Conservation (phyloP, 1,140 invertebrate genomes). For the Streblospio benedicti region DNA sequence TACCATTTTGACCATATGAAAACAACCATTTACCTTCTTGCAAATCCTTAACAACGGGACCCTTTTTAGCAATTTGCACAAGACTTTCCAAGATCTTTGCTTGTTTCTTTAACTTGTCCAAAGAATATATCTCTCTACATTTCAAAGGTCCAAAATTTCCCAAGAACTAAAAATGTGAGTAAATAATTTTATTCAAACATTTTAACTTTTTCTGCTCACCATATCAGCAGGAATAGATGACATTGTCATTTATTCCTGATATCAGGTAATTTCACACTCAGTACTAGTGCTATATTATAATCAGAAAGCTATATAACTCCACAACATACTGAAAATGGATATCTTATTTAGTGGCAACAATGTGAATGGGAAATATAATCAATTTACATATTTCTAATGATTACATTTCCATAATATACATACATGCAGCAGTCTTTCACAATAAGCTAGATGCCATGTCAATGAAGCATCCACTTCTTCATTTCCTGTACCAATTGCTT, state of each 20-base stretch:
- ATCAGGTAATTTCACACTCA: no score
- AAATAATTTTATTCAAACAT: constrained; percentile 6
- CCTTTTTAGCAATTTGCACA: constrained; percentile 36
- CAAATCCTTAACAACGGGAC: constrained; percentile 21
- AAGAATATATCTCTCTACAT: constrained; percentile 46
- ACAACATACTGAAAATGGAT: no score
- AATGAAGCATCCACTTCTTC: constrained; percentile 48
- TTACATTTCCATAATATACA: no score
- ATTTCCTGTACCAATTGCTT: constrained; percentile 42
- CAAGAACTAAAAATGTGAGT: constrained; percentile 40
- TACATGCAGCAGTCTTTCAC: constrained; percentile 48
- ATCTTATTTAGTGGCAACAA: no score
- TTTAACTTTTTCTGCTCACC: no score
- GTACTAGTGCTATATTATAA: no score
- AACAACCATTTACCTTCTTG: constrained; percentile 4
- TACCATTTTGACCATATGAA: not conserved
- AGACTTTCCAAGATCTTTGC: constrained; percentile 44
- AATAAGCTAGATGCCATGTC: constrained; percentile 46
- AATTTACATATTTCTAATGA: no score
- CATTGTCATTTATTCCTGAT: no score
- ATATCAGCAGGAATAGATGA: no score
- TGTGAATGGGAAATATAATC: no score
- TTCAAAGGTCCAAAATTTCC: constrained; percentile 52
- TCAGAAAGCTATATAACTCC: no score
- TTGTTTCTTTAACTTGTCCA: constrained; percentile 48